A percentile compares a stretch with the other conserved stretches of the same genome.
Conservation (phyloP, 2,113 vertebrate species). For the Athene noctua region DNA sequence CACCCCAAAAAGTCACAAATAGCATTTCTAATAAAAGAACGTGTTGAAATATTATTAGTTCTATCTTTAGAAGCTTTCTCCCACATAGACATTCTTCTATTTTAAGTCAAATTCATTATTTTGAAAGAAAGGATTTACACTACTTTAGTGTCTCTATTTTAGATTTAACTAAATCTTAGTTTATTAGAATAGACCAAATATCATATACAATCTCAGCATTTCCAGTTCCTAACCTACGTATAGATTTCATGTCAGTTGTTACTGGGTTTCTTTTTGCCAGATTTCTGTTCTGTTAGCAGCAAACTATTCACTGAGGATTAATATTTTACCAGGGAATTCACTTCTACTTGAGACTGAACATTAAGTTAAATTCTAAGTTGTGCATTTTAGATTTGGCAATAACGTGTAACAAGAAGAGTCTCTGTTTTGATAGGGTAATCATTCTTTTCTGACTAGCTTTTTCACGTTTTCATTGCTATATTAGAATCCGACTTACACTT, state of each 20-base stretch:
- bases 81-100: background rate
- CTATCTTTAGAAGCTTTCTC: background rate
- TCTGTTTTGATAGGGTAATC: background rate
- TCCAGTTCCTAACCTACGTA: background rate
- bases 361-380: background rate
- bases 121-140: background rate
- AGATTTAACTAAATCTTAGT: too few species aligned
- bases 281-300: background rate
- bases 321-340: background rate
- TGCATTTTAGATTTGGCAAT: background rate
- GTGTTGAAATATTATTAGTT: conserved; percentile 11
- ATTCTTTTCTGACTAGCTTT: background rate
- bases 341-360: background rate
- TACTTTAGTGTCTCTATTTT: background rate
- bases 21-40: conserved; percentile 29
- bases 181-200: background rate
- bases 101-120: background rate
- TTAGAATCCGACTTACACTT: background rate
- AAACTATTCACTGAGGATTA: background rate
- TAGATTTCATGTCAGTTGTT: background rate
- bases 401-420: background rate
- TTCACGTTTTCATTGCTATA: background rate
- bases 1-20: background rate
- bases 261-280: background rate
- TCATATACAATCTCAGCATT: background rate